Evolutionary conservation across 2,888 invertebrate genomes (phyloP), one percentile per base, ranked within the genome.

Genomic region (Cataglyphis livida): DNA sequence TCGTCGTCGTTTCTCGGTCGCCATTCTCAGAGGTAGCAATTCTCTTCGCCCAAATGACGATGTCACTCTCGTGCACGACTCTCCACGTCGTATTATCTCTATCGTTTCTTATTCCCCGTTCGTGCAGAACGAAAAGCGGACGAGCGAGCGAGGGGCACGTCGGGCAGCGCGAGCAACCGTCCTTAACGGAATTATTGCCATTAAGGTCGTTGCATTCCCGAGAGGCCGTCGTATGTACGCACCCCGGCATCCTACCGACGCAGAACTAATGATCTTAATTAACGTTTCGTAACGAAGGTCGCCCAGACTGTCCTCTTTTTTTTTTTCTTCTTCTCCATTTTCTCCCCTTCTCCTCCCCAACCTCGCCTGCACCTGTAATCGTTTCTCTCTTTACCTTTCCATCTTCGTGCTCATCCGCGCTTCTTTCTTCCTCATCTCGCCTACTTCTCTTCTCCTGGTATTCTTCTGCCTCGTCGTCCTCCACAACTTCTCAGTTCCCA

Each of bases 181-280:
- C 90, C 89, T 89, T 90, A 90, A 90, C 89, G 89, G 89, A 90
- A 90, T 90, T 90, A 91, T 90, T 91, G 91, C 91, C 92, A 93
- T 93, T 92, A 93, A 92, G 90, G 90, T 89, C 90, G 89, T 86
- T 88, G 90, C 91, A 92, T 92, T 91, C 92, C 91, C 90, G 88
- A 90, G 90, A 90, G 89, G 89, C 88, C 90, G 90, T 89, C 86
- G 90, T 90, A 89, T 89, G 90, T 89, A 90, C 87, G 88, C 91
- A 89, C 84, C 89, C 87, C 84, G 91, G 92, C 91, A 93, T 93
- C 88, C 91, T 87, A 89, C 91, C 91, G 90, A 91, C 91, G 90
- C 92, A 92, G 91, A 92, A 91, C 93, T 93, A 93, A 93, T 93
- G 93, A 93, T 93, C 93, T 93, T 93, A 93, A 93, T 93, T 93